A percentile compares a stretch with the other conserved stretches of the same genome.
Conservation (phyloP, 53 echinoderm and acorn worm species). For the Actinopyga echinites region DNA sequence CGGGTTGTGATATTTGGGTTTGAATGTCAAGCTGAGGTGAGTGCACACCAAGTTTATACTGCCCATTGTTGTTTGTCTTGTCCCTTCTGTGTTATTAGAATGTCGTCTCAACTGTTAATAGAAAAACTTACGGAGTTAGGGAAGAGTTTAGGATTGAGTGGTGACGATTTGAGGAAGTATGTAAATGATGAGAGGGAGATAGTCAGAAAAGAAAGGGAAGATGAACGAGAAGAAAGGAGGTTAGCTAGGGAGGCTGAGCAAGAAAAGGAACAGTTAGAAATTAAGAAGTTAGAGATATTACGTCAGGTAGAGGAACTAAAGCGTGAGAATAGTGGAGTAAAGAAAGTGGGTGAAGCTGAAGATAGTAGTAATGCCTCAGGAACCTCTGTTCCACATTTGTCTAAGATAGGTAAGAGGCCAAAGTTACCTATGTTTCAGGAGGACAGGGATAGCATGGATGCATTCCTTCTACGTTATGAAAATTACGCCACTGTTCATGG, state of each 20-base stretch:
- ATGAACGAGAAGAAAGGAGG: not conserved
- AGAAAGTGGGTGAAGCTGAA: no score
- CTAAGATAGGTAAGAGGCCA: not conserved
- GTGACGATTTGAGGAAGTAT: not conserved
- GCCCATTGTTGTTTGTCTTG: not conserved
- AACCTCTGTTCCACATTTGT: no score
- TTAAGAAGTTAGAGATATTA: no score
- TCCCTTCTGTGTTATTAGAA: not conserved
- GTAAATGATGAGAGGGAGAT: slow-evolving; percentile 6
- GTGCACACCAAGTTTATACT: no score
- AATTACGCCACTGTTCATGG: slow-evolving; percentile 27
- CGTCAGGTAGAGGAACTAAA: no score
- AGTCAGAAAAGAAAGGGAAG: not conserved
- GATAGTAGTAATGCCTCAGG: no score
- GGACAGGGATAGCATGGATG: slow-evolving; percentile 30
- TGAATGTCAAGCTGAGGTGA: no score
- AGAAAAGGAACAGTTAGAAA: not conserved
- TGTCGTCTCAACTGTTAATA: not conserved
- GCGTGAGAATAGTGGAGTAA: no score
- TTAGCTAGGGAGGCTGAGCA: not conserved
- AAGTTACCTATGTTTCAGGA: slow-evolving; percentile 32
- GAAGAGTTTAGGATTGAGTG: not conserved
- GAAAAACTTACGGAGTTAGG: slow-evolving; percentile 30
- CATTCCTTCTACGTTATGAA: slow-evolving; percentile 28
- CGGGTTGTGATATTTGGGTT: no score